These are phyloP conservation scores for Eclectus roratus DNA, from an alignment of 2,113 vertebrate species.

Conservation along the genomic window DNA sequence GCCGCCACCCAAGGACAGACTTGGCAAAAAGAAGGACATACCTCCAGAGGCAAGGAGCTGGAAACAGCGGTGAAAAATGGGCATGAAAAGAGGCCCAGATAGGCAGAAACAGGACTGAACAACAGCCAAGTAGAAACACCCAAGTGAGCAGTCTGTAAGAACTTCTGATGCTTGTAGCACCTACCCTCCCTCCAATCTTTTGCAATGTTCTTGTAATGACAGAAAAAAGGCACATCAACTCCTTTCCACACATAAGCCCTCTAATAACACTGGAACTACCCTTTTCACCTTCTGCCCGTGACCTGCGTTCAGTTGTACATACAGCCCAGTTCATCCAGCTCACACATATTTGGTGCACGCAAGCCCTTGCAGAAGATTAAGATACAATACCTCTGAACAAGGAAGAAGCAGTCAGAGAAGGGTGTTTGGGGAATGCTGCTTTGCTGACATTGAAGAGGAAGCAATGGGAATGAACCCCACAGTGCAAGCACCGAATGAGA, in stretches of 20 bases:
- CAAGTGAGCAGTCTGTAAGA: not conserved
- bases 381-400: not conserved
- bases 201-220: not conserved
- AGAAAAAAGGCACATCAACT: not conserved
- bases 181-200: not conserved
- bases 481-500: not conserved
- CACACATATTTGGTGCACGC: not conserved
- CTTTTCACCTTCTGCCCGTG: not conserved
- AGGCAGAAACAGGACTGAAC: not conserved
- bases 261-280: not conserved
- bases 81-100: not conserved
- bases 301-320: not conserved
- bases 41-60: not conserved
- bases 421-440: not conserved
- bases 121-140: not conserved
- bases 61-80: not conserved
- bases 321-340: not conserved
- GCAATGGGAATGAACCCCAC: not conserved
- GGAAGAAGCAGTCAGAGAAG: not conserved
- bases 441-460: not conserved
- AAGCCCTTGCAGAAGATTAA: not conserved
- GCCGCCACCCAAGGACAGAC: not conserved
- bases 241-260: not conserved
- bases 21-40: not conserved
- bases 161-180: not conserved